phyloP scores from a whole-genome alignment of 2,888 invertebrate genomes.

The Smittia sp. region DNA sequence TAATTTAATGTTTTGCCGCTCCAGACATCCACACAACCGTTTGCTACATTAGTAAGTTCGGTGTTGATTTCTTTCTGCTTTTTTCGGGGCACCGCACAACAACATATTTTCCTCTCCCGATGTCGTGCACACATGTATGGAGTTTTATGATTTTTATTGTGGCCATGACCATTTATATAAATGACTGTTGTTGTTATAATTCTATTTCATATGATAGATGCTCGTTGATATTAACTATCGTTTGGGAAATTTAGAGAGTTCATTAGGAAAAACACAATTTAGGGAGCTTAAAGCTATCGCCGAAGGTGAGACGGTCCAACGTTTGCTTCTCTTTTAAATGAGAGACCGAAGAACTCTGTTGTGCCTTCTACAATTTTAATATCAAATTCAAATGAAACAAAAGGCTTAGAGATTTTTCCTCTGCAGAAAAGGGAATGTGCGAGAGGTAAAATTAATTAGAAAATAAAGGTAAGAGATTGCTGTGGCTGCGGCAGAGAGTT shows the following conservation, averaged over 20 bases:
- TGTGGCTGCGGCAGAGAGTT: conserved; percentile 1
- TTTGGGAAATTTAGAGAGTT: not conserved
- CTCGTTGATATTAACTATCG: conserved; percentile 4
- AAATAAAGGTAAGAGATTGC: conserved; percentile 4
- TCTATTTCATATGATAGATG: conserved; percentile 12
- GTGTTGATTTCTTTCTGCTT: no score
- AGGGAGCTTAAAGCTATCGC: not conserved
- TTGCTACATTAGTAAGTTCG: no score
- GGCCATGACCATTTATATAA: conserved; percentile 30
- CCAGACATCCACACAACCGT: no score
- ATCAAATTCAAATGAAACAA: not conserved
- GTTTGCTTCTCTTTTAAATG: not conserved
- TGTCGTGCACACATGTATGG: not conserved
- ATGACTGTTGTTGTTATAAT: conserved; percentile 28
- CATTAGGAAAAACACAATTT: not conserved
- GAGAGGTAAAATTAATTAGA: conserved; percentile 30
- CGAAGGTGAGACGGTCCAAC: not conserved
- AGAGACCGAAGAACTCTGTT: not conserved
- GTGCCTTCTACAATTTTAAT: not conserved
- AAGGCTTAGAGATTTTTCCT: not conserved
- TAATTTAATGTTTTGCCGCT: no score
- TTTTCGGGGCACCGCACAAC: not conserved
- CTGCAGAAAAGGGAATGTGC: not conserved
- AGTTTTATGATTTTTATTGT: conserved; percentile 28
- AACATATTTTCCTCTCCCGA: not conserved